Evolutionary conservation across 37 sponge, comb jelly and placozoan genomes (phyloP), one percentile per base, ranked within the genome.

Genomic region (Chondrosia reniformis): DNA sequence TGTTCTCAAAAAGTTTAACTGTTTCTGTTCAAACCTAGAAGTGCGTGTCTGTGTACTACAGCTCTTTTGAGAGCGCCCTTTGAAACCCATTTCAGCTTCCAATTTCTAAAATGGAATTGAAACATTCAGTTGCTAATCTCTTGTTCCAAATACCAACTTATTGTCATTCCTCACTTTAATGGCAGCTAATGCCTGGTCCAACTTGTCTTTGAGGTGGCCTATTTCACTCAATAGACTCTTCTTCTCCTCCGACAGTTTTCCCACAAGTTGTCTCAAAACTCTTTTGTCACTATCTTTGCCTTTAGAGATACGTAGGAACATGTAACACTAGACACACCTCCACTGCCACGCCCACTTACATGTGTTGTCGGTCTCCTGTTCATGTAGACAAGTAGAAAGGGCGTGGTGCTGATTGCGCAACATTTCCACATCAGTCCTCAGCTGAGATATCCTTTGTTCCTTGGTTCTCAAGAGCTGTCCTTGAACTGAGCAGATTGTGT

Each of bases 1-100:
- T 4, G 81, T 49, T 64, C 90, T 46, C 37, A 85, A 52, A 38
- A 77, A 81, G 85, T 89, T 82, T 28, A 46, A 59, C 62, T 89
- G 78, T 30, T 27, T 73, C 8, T 40, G n/a, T n/a, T n/a, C n/a
- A n/a, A n/a, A n/a, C n/a, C n/a, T n/a, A n/a, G n/a, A n/a, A n/a
- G n/a, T n/a, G n/a, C n/a, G n/a, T n/a, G n/a, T n/a, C n/a, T n/a
- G n/a, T n/a, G n/a, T n/a, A n/a, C n/a, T n/a, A n/a, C n/a, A n/a
- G n/a, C n/a, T n/a, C n/a, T n/a, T n/a, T n/a, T n/a, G n/a, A n/a
- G n/a, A n/a, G n/a, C n/a, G n/a, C n/a, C n/a, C n/a, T n/a, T n/a
- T n/a, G n/a, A n/a, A n/a, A n/a, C n/a, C n/a, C n/a, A n/a, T n/a
- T n/a, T n/a, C n/a, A n/a, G n/a, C n/a, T n/a, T n/a, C n/a, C n/a